phyloP scores from a whole-genome alignment of 2,113 vertebrate species.

The Origma solitaria region DNA sequence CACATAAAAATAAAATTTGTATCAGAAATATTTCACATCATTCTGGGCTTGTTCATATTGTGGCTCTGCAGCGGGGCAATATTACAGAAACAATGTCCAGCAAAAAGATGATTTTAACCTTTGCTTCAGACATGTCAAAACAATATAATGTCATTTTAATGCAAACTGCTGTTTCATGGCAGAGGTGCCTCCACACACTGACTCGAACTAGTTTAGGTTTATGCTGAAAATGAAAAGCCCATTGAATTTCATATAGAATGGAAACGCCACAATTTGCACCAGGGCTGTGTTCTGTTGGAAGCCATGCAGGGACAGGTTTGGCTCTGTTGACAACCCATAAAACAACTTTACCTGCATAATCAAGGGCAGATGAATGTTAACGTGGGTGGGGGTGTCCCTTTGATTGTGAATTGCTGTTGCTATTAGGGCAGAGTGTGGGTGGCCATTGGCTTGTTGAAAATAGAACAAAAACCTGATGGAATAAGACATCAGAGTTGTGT shows the following conservation, averaged over 20 bases:
- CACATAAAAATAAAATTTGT: constrained; percentile 90
- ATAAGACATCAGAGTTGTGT: background rate
- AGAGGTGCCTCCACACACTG: constrained; percentile 12
- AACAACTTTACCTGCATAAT: background rate
- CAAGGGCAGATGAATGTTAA: background rate
- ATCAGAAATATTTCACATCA: constrained; percentile 82
- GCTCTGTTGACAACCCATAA: constrained; percentile 1
- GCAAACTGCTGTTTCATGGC: constrained; percentile 44
- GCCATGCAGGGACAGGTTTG: background rate
- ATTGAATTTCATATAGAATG: constrained; percentile 37
- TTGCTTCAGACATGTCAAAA: constrained; percentile 71
- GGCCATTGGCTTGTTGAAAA: background rate
- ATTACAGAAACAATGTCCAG: constrained; percentile 71
- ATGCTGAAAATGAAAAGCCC: constrained; percentile 43
- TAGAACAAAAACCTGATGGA: background rate
- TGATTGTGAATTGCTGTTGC: background rate
- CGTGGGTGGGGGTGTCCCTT: fast-evolving
- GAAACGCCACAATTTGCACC: constrained; percentile 32
- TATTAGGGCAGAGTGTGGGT: background rate
- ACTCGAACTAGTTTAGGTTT: constrained; percentile 65
- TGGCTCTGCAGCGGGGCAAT: constrained; percentile 66
- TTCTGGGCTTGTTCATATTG: constrained; percentile 54
- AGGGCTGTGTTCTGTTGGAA: background rate
- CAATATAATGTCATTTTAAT: constrained; percentile 73
- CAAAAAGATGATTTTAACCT: constrained; percentile 74